Evolutionary conservation across 2,888 invertebrate species (phyloP), one percentile per base, ranked within the genome.

Genomic region (Dolichopus griseipennis): DNA sequence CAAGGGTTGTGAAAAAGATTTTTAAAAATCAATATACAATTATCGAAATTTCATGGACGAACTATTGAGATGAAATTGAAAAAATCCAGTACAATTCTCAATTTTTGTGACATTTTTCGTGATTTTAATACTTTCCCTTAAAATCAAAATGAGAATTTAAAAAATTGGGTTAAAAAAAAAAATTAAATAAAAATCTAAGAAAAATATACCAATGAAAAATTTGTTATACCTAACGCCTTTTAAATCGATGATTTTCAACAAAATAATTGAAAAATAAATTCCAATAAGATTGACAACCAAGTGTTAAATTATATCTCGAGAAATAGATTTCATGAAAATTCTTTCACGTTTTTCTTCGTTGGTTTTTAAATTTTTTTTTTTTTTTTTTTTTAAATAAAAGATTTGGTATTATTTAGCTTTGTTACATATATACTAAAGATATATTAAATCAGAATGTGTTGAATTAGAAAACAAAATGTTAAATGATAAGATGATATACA

Each of bases 231-330:
- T n/a, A n/a, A 52, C 18, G 52, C 6, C n/a, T 52, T n/a, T 52
- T 52, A 52, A 52, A 52, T 52, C n/a, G 52, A 52, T 18, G 52
- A 12, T 52, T 52, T 52, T 52, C 52, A 52, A 52, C 52, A 52
- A 52, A 52, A 52, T 52, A 52, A 52, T 52, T 52, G 52, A 52
- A 52, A 52, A 52, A 52, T 52, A 52, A 52, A 52, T 52, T 52
- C 52, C 52, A 52, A 52, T 52, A 52, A 52, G 52, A 52, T 52
- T 52, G 52, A 52, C 52, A 52, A 52, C 52, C 52, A n/a, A 52
- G 52, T 52, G 52, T 52, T 52, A 52, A 52, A 52, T 52, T 52
- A 52, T 15, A 52, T 52, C 8, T 52, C 6, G 52, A 52, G n/a
- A n/a, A n/a, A 52, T 52, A 18, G 52, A 52, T 52, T 52, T 52